Evolutionary conservation across 2,113 vertebrate genomes (phyloP).

Genomic region (Phalacrocorax pelagicus): DNA sequence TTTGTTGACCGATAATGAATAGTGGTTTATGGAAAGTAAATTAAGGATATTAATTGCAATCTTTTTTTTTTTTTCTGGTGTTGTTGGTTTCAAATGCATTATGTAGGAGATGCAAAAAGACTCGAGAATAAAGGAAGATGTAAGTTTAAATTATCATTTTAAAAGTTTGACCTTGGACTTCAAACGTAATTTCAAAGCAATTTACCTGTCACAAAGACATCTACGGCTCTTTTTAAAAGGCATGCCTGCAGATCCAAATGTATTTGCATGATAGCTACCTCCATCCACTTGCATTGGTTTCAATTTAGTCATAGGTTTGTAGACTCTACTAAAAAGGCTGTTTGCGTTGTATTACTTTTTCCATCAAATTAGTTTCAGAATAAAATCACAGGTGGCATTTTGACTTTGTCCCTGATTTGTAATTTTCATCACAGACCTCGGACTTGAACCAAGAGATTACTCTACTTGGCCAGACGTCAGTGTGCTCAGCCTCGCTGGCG

Average conservation of each 20-base stretch:
- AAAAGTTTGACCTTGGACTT: conserved; percentile 58
- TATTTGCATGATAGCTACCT: conserved; percentile 66
- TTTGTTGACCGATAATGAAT: neutral
- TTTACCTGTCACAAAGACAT: conserved; percentile 70
- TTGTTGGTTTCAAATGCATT: neutral
- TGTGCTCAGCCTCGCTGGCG: conserved; percentile 13
- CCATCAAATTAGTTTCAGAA: conserved; percentile 56
- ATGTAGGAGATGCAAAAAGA: neutral
- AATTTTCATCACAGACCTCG: conserved; percentile 59
- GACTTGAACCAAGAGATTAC: conserved; percentile 61
- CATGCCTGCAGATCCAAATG: conserved; percentile 50
- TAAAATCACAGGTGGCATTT: conserved; percentile 69
- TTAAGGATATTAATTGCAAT: neutral
- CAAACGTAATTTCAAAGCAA: conserved; percentile 70
- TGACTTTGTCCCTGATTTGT: conserved; percentile 60
- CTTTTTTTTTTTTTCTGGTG: neutral
- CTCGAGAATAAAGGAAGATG: neutral
- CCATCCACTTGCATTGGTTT: conserved; percentile 10
- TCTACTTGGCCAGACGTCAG: conserved; percentile 56
- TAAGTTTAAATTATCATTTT: conserved; percentile 15
- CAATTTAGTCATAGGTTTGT: conserved; percentile 35
- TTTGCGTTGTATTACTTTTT: conserved; percentile 22
- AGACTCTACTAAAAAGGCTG: conserved; percentile 26
- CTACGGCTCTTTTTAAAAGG: conserved; percentile 51
- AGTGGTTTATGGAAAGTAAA: neutral